Evolutionary conservation across 2,113 vertebrate species (phyloP), one percentile per base, ranked within the genome.

Genomic region (Pelusios castaneus): DNA sequence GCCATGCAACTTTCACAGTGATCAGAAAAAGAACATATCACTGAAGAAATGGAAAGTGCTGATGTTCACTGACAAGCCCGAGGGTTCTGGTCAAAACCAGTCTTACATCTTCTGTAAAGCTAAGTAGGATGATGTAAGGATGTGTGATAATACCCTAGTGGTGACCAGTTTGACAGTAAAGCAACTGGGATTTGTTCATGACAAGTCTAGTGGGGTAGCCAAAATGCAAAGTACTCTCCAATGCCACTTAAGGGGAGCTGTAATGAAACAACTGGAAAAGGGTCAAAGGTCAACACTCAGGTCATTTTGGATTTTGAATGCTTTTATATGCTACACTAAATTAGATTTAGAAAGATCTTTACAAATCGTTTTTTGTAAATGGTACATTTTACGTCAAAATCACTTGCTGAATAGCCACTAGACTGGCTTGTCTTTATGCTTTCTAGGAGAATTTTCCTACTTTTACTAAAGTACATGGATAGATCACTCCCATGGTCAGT

Each of bases 151-250:
- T 41, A 41, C 25, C 41, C 24, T 14, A 45, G 24, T 24, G 24
- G 41, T 2, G 6, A 75, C 73, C 41, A 70, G 27, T 58, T 29
- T 25, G 29, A 29, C 56, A 58, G 25, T 25, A 58, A 58, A 76
- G 73, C 41, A 76, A 16, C 17, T 22, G 21, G 4, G 34, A 45
- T 45, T 76, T 27, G 11, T 45, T 76, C 41, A 76, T 76, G 41
- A 76, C 73, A 38, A 8, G 60, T 58, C 34, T 60, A 22, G 76
- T 11, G 34, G 78, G 51, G 41, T 76, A 55, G 51, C 54, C 12
- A 1, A 0, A 34, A 6, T 1, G 0, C 0, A 43, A 75, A 27
- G 10, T 0, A 0, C 22, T n/a, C 12, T 0, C 47, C 47, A n/a
- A 60, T 73, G 88, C 24, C 3, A 54, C 3, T 55, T 27, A 0